Evolutionary conservation across 2,888 invertebrate genomes (phyloP), one percentile per base, ranked within the genome.

Genomic region (Cryptus viduatorius): DNA sequence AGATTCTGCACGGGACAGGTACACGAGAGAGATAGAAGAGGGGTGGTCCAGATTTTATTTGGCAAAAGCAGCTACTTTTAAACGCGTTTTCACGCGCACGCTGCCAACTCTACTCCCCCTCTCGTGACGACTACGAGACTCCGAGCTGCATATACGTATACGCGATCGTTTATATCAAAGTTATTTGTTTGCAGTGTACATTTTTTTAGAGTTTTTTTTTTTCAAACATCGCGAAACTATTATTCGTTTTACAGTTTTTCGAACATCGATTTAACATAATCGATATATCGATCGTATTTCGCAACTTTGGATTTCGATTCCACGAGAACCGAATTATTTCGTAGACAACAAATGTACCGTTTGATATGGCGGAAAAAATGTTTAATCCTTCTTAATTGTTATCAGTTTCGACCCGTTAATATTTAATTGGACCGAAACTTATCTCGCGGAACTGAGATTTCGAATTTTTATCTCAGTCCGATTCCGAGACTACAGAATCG

Each of bases 1-100:
- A 83, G 87, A 89, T 89, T 86, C 89, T 90, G 90, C 89, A 82
- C 83, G 71, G 85, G 90, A 90, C 90, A 90, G 91, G 88, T 90
- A 86, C 86, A 56, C 44, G 79, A 64, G 72, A n/a, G 46, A 68
- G 16, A 46, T 71, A 59, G 48, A 12, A 50, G 56, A 76, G 42
- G 64, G 61, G 4, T 82, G 84, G 78, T 82, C 75, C 79, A 84
- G 73, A 84, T 84, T 84, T 82, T 56, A 78, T 84, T 86, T 86
- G 16, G 53, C 77, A 79, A 84, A 84, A 84, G 59, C 14, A 76
- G 72, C 72, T 75, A 79, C 68, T 81, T 76, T 81, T 73, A 24
- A 67, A 69, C 42, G 44, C 48, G 24, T 83, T 85, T 79, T 82
- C 56, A 72, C 71, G 44, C 50, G 42, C 48, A 44, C 72, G 19